Percentiles rank a stretch among this genome's conserved stretches.
These are phyloP conservation scores for honey bee (Apis mellifera) DNA, from an alignment of 1,140 invertebrate genomes.

Conservation along the genomic window DNA sequence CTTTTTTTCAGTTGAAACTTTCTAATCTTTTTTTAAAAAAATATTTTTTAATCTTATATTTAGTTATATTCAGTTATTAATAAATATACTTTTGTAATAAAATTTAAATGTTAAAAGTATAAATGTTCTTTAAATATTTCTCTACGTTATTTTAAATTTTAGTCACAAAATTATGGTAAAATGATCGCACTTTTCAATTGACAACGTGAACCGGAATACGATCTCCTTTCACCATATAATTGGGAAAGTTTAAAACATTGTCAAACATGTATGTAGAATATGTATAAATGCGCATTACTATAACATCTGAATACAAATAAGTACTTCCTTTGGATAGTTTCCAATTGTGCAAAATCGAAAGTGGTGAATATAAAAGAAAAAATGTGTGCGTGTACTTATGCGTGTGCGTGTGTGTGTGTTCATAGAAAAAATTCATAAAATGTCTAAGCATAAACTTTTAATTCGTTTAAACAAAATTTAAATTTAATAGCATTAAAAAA, in stretches of 20 bases:
- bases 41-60: too few relatives aligned
- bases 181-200: constrained; percentile 30
- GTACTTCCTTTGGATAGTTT: constrained; percentile 42
- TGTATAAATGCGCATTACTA: constrained; percentile 35
- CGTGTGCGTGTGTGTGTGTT: too few relatives aligned
- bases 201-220: constrained; percentile 35
- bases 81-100: neutral
- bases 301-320: constrained; percentile 38
- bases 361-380: constrained; percentile 20
- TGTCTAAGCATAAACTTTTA: neutral
- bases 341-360: constrained; percentile 64
- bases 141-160: neutral
- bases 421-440: neutral
- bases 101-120: neutral
- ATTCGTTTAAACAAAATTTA: neutral
- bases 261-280: constrained; percentile 40
- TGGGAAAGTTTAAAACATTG: constrained; percentile 35
- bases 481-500: neutral
- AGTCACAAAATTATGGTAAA: constrained; percentile 30
- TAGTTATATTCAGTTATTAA: too few relatives aligned
- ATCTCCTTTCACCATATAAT: constrained; percentile 49
- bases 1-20: too few relatives aligned
- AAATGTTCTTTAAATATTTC: neutral
- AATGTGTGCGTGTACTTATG: neutral
- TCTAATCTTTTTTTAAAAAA: too few relatives aligned